phyloP scores from a whole-genome alignment of 2,888 invertebrate genomes.

The Euphydryas editha region DNA sequence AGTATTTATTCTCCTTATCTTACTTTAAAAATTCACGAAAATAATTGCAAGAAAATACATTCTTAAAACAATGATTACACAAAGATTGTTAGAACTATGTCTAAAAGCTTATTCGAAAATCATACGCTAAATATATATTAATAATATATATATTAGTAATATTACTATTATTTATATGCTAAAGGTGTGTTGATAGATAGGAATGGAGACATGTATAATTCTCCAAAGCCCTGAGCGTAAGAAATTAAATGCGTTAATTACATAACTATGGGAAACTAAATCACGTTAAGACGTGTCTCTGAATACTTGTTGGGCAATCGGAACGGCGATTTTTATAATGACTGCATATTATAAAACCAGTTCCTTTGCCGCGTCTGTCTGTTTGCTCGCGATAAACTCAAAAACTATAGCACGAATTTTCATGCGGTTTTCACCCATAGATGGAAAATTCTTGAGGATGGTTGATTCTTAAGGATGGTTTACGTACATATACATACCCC shows the following conservation, averaged over 20 bases:
- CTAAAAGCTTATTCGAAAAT: neutral
- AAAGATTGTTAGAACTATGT: neutral
- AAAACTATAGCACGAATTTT: no score
- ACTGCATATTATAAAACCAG: neutral
- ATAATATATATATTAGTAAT: neutral
- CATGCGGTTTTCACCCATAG: no score
- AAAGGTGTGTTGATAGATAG: neutral
- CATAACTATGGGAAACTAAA: constrained; percentile 65
- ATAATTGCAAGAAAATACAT: no score
- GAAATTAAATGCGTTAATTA: constrained; percentile 67
- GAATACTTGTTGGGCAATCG: constrained; percentile 57
- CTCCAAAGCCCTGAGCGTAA: constrained; percentile 46
- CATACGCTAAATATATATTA: neutral
- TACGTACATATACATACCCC: no score
- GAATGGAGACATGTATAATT: neutral
- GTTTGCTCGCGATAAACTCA: no score
- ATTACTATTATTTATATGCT: constrained; percentile 1
- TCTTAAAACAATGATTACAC: no score
- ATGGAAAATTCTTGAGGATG: no score
- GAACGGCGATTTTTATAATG: constrained; percentile 28
- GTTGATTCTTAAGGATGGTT: no score
- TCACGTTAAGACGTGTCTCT: constrained; percentile 73
- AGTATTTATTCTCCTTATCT: no score
- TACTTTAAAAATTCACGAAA: no score
- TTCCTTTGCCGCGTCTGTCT: no score